Percentiles rank a stretch among this genome's conserved stretches.
These are phyloP conservation scores for Spisula solida DNA, from an alignment of 2,888 invertebrate species.

Conservation along the genomic window DNA sequence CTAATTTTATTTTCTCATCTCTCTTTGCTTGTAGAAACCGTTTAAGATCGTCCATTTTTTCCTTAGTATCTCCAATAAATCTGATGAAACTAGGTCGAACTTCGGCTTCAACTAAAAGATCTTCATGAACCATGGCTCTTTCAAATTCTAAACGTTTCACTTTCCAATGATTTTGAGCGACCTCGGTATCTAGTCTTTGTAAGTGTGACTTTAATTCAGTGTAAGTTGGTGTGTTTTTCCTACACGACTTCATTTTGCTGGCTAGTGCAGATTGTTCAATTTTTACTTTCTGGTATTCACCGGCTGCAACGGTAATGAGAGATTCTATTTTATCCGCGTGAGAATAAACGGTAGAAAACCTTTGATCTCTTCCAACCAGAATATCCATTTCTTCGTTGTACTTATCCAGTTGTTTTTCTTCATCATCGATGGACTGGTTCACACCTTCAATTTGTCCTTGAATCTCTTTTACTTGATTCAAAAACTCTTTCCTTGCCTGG, in stretches of 20 bases:
- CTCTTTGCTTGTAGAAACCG: conserved; percentile 67
- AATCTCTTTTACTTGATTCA: conserved; percentile 63
- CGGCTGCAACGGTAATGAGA: conserved; percentile 55
- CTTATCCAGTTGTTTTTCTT: conserved; percentile 67
- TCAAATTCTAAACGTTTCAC: conserved; percentile 80
- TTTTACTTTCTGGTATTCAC: conserved; percentile 66
- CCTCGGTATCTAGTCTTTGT: conserved; percentile 68
- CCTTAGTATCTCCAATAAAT: conserved; percentile 78
- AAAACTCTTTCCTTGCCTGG: conserved; percentile 45
- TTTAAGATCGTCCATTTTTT: conserved; percentile 74
- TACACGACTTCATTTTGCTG: conserved; percentile 61
- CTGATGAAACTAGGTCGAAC: conserved; percentile 82
- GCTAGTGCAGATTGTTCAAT: conserved; percentile 64
- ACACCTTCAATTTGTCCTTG: conserved; percentile 67
- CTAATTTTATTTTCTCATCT: conserved; percentile 73
- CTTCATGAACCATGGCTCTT: conserved; percentile 78
- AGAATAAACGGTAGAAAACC: conserved; percentile 71
- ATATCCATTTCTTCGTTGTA: conserved; percentile 69
- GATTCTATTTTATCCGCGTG: conserved; percentile 73
- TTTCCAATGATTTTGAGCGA: conserved; percentile 74
- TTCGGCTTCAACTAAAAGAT: conserved; percentile 81
- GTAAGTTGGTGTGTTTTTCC: conserved; percentile 64
- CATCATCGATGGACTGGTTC: conserved; percentile 67
- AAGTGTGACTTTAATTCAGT: conserved; percentile 66
- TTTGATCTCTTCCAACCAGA: conserved; percentile 68